Percentiles rank a stretch among this genome's conserved stretches.
Conservation (phyloP, 2,113 vertebrate genomes). For the Odontophorus gujanensis region DNA sequence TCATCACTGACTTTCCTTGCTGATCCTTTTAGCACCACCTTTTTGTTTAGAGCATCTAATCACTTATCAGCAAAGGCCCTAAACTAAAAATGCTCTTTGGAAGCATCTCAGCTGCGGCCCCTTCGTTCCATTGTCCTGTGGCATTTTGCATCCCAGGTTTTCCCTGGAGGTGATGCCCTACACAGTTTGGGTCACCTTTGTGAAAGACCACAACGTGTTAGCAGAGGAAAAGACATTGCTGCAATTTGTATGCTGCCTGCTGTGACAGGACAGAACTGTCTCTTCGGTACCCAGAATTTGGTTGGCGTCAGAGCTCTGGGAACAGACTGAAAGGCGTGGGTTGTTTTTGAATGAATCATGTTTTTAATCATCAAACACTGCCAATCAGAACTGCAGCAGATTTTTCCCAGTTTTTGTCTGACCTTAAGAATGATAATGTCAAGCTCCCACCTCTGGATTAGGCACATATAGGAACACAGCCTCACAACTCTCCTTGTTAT, state of each 20-base stretch:
- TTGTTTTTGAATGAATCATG: slow-evolving; percentile 68
- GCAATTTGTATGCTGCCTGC: slow-evolving; percentile 47
- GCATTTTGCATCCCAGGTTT: not conserved
- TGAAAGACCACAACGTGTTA: not conserved
- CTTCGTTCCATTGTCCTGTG: not conserved
- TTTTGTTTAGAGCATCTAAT: slow-evolving; percentile 46
- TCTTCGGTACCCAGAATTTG: slow-evolving; percentile 70
- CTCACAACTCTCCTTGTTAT: not conserved
- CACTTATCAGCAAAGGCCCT: slow-evolving; percentile 46
- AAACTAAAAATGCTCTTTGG: not conserved
- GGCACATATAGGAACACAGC: not conserved
- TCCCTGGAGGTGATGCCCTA: not conserved
- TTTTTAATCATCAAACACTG: slow-evolving; percentile 72
- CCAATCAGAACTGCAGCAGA: slow-evolving; percentile 53
- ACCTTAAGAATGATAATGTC: not conserved
- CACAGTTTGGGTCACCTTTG: not conserved
- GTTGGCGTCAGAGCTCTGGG: slow-evolving; percentile 71
- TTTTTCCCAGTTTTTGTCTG: slow-evolving; percentile 4
- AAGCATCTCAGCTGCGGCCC: not conserved
- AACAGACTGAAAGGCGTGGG: slow-evolving; percentile 73
- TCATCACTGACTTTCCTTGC: slow-evolving; percentile 36
- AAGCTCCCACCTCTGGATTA: not conserved
- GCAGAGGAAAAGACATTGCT: not conserved
- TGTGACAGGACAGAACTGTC: slow-evolving; percentile 70
- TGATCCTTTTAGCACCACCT: slow-evolving; percentile 57